A percentile compares a stretch with the other conserved stretches of the same genome.
Conservation (phyloP, 92 coral and sea anemone genomes). For the Anthopleura xanthogrammica region DNA sequence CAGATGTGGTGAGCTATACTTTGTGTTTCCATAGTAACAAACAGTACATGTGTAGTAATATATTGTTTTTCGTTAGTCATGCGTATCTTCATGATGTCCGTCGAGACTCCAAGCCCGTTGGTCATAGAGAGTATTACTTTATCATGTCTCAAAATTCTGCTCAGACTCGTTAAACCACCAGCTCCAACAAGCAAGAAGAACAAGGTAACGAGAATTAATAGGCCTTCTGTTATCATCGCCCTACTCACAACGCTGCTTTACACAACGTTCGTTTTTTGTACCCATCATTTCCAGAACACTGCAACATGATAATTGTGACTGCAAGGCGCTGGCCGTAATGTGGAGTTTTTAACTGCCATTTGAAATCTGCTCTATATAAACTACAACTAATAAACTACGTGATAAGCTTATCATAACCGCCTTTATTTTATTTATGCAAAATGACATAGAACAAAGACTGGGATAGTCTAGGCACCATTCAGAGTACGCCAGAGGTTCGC, state of each 20-base stretch:
- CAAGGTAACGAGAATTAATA: conserved; percentile 44
- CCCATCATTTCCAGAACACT: no score
- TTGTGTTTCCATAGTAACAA: background rate
- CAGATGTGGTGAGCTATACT: conserved; percentile 73
- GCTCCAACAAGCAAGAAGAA: conserved; percentile 89
- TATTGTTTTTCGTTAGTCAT: conserved; percentile 49
- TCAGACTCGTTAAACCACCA: conserved; percentile 87
- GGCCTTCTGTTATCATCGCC: no score
- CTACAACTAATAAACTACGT: background rate
- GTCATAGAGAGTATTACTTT: conserved; percentile 92
- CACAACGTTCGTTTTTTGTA: no score
- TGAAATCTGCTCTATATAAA: background rate
- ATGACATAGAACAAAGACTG: conserved; percentile 60
- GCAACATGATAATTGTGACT: no score
- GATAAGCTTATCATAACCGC: background rate
- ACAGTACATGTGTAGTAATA: background rate
- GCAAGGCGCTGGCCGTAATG: background rate
- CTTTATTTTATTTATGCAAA: background rate
- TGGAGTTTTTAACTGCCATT: background rate
- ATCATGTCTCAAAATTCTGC: conserved; percentile 91
- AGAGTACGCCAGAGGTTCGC: conserved; percentile 49
- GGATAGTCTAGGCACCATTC: conserved; percentile 62
- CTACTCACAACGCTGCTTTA: no score
- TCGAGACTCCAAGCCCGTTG: conserved; percentile 87
- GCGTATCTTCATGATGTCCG: conserved; percentile 90